Percentiles rank a stretch among this genome's conserved stretches.
phyloP scores from a whole-genome alignment of 2,797 vertebrate species.

The Sternotherus odoratus region DNA sequence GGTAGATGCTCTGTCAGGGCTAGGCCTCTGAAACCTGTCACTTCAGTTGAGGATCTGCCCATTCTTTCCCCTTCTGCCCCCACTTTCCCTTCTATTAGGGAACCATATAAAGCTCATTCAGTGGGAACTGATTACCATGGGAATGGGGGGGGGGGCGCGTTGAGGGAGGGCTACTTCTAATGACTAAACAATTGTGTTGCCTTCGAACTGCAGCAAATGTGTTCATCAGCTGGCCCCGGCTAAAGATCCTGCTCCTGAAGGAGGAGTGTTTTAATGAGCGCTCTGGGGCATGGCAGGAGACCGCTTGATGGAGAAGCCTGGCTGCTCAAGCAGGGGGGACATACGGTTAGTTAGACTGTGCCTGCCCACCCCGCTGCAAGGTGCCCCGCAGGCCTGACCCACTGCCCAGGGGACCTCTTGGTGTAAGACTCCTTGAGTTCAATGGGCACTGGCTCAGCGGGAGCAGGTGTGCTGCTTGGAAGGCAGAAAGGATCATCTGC shows the following conservation, averaged over 20 bases:
- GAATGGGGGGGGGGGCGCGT: background rate
- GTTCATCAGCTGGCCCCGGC: background rate
- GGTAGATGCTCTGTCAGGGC: no score
- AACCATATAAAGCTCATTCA: background rate
- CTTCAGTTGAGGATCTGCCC: no score
- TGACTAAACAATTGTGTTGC: background rate
- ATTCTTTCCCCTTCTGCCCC: background rate
- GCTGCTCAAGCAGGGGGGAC: background rate
- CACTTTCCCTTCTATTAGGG: background rate
- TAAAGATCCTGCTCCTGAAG: slow-evolving; percentile 2
- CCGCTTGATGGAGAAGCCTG: background rate
- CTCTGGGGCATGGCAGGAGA: background rate
- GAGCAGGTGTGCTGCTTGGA: no score
- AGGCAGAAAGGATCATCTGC: background rate
- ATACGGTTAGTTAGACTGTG: background rate
- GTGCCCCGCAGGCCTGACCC: background rate
- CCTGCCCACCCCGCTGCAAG: background rate
- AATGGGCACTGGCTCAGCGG: background rate
- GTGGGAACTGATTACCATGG: background rate
- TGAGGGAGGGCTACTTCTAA: background rate
- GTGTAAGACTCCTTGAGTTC: background rate
- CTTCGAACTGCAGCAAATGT: background rate
- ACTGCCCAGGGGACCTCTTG: background rate
- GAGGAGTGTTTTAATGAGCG: background rate
- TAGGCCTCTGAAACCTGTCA: no score